Percentiles rank a stretch among this genome's conserved stretches.
Evolutionary conservation across 2,888 invertebrate genomes (phyloP).

Genomic region (Hermaeophaga mercurialis): DNA sequence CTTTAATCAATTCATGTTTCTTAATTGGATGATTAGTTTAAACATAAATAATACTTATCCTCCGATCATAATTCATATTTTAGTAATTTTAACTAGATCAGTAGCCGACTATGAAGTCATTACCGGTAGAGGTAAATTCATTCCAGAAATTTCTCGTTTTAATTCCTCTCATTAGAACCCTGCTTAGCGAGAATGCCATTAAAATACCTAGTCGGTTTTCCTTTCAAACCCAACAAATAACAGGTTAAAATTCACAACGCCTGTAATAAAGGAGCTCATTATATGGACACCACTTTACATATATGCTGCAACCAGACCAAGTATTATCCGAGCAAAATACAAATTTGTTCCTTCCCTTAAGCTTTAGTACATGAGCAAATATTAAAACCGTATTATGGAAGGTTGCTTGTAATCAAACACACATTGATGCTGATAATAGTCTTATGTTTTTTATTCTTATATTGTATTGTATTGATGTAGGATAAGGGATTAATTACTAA

Average conservation of each 20-base stretch:
- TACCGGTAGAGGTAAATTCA: constrained; percentile 3
- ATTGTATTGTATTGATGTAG: no score
- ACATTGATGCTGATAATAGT: no score
- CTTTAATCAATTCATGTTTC: no score
- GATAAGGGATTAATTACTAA: no score
- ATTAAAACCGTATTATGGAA: no score
- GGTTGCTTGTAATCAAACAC: no score
- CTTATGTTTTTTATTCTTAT: no score
- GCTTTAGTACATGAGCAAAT: not conserved
- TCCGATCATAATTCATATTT: no score
- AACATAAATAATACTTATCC: no score
- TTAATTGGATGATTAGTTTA: no score
- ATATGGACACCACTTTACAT: constrained; percentile 4
- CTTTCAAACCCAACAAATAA: constrained; percentile 7
- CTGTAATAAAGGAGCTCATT: constrained; percentile 11
- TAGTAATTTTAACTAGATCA: no score
- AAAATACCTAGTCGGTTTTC: constrained; percentile 5
- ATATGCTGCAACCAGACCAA: not conserved
- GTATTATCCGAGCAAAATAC: not conserved
- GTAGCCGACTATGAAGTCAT: constrained; percentile 14
- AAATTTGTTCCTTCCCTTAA: not conserved
- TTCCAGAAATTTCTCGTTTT: constrained; percentile 16
- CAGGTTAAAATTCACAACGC: constrained; percentile 2
- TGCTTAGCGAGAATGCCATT: constrained; percentile 9
- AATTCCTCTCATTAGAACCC: constrained; percentile 17